Evolutionary conservation across 92 coral and sea anemone species (phyloP).

Genomic region (Muricea muricata): DNA sequence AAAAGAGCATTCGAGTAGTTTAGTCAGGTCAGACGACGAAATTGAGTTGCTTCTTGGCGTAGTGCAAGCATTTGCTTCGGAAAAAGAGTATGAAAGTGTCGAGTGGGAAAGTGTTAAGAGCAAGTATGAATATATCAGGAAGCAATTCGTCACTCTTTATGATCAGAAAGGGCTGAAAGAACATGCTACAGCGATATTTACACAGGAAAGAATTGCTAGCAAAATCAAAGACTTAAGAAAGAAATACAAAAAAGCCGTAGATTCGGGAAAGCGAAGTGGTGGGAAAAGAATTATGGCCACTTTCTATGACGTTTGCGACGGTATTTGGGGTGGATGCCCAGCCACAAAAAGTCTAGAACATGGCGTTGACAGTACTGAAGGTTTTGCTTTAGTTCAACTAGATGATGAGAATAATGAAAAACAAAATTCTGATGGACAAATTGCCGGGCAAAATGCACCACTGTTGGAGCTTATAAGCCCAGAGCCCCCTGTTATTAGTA

Average conservation of each 20-base stretch:
- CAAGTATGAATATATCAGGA: constrained; percentile 51
- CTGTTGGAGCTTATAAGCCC: neutral
- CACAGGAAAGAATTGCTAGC: constrained; percentile 55
- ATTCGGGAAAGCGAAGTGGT: constrained; percentile 42
- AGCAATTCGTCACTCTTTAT: constrained; percentile 40
- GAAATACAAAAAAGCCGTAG: constrained; percentile 51
- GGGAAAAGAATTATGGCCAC: constrained; percentile 52
- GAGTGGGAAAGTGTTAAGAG: constrained; percentile 69
- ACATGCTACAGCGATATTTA: constrained; percentile 26
- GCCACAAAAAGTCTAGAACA: constrained; percentile 53
- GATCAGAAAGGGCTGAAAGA: constrained; percentile 24
- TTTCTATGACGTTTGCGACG: constrained; percentile 49
- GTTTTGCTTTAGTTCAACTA: neutral
- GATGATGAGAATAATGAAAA: neutral
- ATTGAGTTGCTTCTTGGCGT: constrained; percentile 56
- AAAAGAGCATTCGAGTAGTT: no score
- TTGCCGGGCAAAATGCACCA: neutral
- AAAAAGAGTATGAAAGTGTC: constrained; percentile 58
- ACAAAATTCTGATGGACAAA: neutral
- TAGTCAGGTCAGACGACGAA: constrained; percentile 64
- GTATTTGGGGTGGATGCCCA: constrained; percentile 55
- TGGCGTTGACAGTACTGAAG: constrained; percentile 54
- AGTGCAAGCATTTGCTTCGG: constrained; percentile 49
- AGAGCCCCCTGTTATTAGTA: no score
- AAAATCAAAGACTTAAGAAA: constrained; percentile 41